A percentile compares a stretch with the other conserved stretches of the same genome.
Evolutionary conservation across 2,113 vertebrate species (phyloP).

Genomic region (Leuciscus idus): DNA sequence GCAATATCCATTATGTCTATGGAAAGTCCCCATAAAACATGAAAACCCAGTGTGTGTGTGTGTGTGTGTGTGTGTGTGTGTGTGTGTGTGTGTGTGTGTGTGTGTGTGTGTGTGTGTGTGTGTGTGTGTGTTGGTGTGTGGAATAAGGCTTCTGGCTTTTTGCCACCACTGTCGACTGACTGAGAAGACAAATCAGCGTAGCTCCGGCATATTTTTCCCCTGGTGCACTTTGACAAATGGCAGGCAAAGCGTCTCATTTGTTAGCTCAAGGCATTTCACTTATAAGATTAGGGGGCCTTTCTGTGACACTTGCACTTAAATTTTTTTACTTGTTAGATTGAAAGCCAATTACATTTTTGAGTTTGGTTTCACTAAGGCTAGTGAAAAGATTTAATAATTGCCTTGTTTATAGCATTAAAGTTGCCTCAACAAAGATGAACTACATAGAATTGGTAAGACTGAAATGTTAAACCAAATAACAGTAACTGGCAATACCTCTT

Average conservation of each 20-base stretch:
- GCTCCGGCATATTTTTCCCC: conserved; percentile 66
- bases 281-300: conserved; percentile 68
- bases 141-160: conserved; percentile 51
- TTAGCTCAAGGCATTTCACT: conserved; percentile 58
- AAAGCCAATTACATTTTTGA: conserved; percentile 30
- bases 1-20: no score
- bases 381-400: conserved; percentile 34
- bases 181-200: conserved; percentile 60
- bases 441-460: conserved; percentile 24
- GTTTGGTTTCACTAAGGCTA: conserved; percentile 20
- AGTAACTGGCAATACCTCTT: neutral
- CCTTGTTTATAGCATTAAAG: conserved; percentile 49
- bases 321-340: conserved; percentile 15
- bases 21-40: no score
- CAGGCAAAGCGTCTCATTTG: conserved; percentile 69
- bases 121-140: neutral
- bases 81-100: no score
- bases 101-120: neutral
- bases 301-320: conserved; percentile 54
- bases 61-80: no score
- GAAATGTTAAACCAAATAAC: neutral
- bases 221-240: conserved; percentile 69
- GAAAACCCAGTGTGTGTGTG: no score
- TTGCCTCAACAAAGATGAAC: neutral
- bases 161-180: conserved; percentile 50